A percentile compares a stretch with the other conserved stretches of the same genome.
These are phyloP conservation scores for Denticeps clupeoides DNA, from an alignment of 2,797 vertebrate genomes.

Conservation along the genomic window DNA sequence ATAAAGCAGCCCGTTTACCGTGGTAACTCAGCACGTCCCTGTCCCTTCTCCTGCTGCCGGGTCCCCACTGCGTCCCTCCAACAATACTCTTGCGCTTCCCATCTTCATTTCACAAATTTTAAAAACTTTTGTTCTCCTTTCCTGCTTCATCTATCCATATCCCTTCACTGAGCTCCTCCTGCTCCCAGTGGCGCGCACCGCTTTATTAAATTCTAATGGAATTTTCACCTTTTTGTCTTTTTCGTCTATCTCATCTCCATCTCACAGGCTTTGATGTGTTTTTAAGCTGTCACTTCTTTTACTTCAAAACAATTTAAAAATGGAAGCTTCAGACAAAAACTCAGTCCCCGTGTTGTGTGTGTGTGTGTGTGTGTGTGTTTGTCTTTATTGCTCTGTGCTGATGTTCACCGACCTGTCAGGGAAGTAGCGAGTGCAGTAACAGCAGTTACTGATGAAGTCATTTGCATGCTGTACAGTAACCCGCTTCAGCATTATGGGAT, in stretches of 20 bases:
- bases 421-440: not conserved
- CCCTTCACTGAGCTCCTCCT: conserved; percentile 1
- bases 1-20: too few relatives aligned
- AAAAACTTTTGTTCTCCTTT: not conserved
- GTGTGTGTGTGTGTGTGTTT: conserved; percentile 23
- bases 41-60: too few relatives aligned
- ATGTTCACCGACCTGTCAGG: conserved; percentile 1
- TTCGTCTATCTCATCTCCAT: not conserved
- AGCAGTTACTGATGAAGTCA: too few relatives aligned
- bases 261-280: conserved; percentile 22
- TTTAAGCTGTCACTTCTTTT: conserved; percentile 21
- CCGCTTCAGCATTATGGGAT: too few relatives aligned
- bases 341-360: conserved; percentile 39
- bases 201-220: conserved; percentile 19
- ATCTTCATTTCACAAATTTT: conserved; percentile 11
- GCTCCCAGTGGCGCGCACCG: not conserved
- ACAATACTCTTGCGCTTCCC: not conserved
- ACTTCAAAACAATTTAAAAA: conserved; percentile 42
- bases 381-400: conserved; percentile 8
- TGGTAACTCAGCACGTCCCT: too few relatives aligned
- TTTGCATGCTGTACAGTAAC: too few relatives aligned
- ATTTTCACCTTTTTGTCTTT: conserved; percentile 14
- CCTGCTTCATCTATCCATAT: not conserved
- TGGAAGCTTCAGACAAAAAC: conserved; percentile 26
- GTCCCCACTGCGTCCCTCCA: not conserved